Conservation (phyloP, 2,797 vertebrate genomes). For the Sebastes nivosus region DNA sequence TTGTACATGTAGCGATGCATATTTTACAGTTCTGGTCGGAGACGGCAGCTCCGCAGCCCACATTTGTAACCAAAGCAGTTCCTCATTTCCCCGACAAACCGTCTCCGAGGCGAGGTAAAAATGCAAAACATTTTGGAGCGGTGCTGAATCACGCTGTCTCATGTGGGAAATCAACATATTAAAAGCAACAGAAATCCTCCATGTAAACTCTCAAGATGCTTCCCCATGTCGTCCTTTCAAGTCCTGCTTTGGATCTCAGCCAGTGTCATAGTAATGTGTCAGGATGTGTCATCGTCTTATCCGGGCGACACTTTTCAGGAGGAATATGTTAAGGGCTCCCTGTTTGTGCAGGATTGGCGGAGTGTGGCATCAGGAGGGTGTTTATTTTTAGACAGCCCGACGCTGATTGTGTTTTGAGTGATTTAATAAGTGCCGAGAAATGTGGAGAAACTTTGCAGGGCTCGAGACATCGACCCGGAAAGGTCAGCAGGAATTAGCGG, state of each 20-base stretch:
- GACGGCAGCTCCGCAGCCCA: slow-evolving; percentile 7
- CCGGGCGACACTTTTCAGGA: slow-evolving; percentile 32
- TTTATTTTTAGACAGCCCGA: slow-evolving; percentile 65
- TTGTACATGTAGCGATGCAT: slow-evolving; percentile 1
- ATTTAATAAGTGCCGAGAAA: slow-evolving; percentile 61
- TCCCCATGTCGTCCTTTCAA: slow-evolving; percentile 45
- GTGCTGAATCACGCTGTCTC: slow-evolving; percentile 43
- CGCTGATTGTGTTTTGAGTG: slow-evolving; percentile 63
- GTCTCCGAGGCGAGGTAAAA: not conserved
- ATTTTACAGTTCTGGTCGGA: slow-evolving; percentile 25
- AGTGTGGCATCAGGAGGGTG: not conserved
- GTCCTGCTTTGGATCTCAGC: slow-evolving; percentile 40
- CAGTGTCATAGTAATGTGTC: slow-evolving; percentile 57
- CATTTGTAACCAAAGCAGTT: slow-evolving; percentile 18
- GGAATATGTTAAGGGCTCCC: slow-evolving; percentile 26
- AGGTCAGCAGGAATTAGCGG: slow-evolving; percentile 70
- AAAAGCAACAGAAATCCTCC: slow-evolving; percentile 40
- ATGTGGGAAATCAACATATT: slow-evolving; percentile 45
- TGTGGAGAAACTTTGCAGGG: slow-evolving; percentile 48
- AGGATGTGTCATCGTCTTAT: slow-evolving; percentile 52
- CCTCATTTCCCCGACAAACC: slow-evolving; percentile 16
- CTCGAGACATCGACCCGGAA: slow-evolving; percentile 54
- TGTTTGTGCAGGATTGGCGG: not conserved
- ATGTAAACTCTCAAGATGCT: slow-evolving; percentile 43
- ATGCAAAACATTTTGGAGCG: slow-evolving; percentile 19